These are phyloP conservation scores for Xenopus borealis DNA, from an alignment of 2,113 vertebrate species.

Conservation along the genomic window DNA sequence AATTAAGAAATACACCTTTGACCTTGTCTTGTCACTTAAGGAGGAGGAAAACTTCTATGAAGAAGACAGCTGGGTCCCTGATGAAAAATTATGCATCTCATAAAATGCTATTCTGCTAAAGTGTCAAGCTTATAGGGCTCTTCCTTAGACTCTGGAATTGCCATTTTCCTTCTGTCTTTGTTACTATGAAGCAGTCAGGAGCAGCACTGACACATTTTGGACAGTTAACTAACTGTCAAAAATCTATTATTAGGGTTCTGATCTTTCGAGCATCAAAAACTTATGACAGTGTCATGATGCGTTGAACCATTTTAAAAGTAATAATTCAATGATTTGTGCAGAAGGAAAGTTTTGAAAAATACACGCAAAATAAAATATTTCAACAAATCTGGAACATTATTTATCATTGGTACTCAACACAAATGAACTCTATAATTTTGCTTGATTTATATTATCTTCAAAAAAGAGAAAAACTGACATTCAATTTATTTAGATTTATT, in stretches of 20 bases:
- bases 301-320: conserved; percentile 37
- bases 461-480: no score
- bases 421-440: no score
- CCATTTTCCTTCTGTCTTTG: conserved; percentile 79
- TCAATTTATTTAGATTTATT: no score
- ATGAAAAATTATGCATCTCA: conserved; percentile 80
- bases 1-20: conserved; percentile 64
- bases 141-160: conserved; percentile 72
- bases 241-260: conserved; percentile 78
- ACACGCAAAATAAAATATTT: no score
- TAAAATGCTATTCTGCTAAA: conserved; percentile 73
- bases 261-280: conserved; percentile 67
- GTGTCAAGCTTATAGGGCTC: conserved; percentile 73
- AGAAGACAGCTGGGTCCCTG: conserved; percentile 71
- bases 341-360: no score
- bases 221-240: conserved; percentile 76
- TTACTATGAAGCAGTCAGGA: conserved; percentile 75
- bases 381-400: no score
- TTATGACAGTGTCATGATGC: conserved; percentile 54
- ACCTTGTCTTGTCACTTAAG: conserved; percentile 62
- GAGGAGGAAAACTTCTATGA: conserved; percentile 64
- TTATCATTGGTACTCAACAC: no score
- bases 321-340: background rate
- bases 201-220: conserved; percentile 74
- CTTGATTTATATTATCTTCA: no score